phyloP scores from a whole-genome alignment of 2,888 invertebrate genomes.

The Erebia aethiops region DNA sequence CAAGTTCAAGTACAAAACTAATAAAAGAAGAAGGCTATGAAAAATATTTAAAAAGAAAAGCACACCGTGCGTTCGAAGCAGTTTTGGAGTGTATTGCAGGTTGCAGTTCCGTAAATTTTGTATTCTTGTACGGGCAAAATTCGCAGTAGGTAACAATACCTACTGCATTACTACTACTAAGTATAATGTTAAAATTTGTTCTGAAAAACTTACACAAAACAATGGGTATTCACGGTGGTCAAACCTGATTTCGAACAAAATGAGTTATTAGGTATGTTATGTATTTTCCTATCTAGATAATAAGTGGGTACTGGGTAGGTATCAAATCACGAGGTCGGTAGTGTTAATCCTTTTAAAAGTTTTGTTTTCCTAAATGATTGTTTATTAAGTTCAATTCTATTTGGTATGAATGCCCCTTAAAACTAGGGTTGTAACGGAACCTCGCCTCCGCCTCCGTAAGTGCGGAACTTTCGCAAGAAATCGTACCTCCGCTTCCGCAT shows the following conservation, averaged over 20 bases:
- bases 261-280: neutral
- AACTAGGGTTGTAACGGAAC: too few species aligned
- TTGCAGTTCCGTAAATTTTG: too few species aligned
- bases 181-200: neutral
- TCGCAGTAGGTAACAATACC: neutral
- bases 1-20: too few species aligned
- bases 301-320: neutral
- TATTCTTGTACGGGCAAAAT: neutral
- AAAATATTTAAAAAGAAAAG: too few species aligned
- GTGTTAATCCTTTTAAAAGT: neutral
- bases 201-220: neutral
- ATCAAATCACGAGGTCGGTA: constrained; percentile 22
- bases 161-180: neutral
- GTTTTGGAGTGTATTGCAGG: too few species aligned
- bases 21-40: too few species aligned
- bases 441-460: too few species aligned
- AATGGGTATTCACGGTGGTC: constrained; percentile 13
- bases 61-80: too few species aligned
- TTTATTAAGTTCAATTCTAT: neutral
- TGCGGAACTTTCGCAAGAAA: too few species aligned
- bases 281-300: neutral
- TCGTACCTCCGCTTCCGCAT: too few species aligned
- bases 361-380: neutral
- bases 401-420: neutral
- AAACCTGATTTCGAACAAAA: neutral